These are phyloP conservation scores for Corella eumyota DNA, from an alignment of 23 tunicate genomes.

Conservation along the genomic window DNA sequence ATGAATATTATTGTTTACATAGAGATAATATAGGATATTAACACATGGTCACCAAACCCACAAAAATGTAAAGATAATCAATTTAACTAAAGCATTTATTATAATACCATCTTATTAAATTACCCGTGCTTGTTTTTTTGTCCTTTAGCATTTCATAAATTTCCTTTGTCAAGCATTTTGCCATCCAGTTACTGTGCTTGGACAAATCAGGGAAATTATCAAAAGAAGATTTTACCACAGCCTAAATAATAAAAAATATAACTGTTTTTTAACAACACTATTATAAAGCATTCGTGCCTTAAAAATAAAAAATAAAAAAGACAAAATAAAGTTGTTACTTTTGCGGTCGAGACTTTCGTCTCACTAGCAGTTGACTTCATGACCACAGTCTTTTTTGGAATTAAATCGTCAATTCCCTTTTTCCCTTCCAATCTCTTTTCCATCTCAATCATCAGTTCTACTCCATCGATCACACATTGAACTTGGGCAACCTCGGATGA, in stretches of 20 bases:
- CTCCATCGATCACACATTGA: slow-evolving; percentile 76
- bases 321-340: too few species aligned
- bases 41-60: too few species aligned
- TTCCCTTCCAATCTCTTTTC: slow-evolving; percentile 48
- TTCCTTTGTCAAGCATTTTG: slow-evolving; percentile 79
- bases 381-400: slow-evolving; percentile 13
- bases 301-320: not conserved
- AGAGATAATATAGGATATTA: too few species aligned
- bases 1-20: too few species aligned
- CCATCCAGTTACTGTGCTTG: slow-evolving; percentile 95
- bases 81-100: too few species aligned
- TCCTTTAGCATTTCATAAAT: slow-evolving; percentile 51
- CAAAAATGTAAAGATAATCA: too few species aligned
- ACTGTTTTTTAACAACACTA: not conserved
- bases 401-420: slow-evolving; percentile 23
- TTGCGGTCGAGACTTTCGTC: too few species aligned
- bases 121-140: slow-evolving; percentile 58
- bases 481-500: slow-evolving; percentile 78
- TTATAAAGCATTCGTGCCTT: not conserved
- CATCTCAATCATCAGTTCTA: slow-evolving; percentile 42
- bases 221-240: slow-evolving; percentile 21
- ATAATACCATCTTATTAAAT: not conserved
- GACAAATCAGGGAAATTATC: slow-evolving; percentile 74
- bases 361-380: slow-evolving; percentile 1
- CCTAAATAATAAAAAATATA: not conserved